Percentiles rank a stretch among this genome's conserved stretches.
Conservation (phyloP, 2,797 vertebrate species). For the Heliangelus exortis region DNA sequence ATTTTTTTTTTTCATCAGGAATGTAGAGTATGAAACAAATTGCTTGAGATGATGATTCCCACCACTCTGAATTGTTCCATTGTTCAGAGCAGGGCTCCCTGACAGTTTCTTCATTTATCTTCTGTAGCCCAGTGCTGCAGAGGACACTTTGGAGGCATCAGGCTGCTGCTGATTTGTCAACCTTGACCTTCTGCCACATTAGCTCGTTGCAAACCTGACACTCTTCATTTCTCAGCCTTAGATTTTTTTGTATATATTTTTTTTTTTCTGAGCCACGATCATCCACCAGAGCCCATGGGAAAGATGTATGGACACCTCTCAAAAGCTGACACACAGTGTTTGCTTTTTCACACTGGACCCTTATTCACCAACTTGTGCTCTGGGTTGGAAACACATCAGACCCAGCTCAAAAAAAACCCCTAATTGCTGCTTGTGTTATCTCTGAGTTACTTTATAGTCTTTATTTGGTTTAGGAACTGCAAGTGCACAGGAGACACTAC, state of each 20-base stretch:
- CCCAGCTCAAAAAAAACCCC: not conserved
- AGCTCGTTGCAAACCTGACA: slow-evolving; percentile 67
- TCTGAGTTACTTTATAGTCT: not conserved
- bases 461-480: not conserved
- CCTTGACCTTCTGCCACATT: slow-evolving; percentile 67
- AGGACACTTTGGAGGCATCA: slow-evolving; percentile 16
- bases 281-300: not conserved
- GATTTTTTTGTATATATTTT: not conserved
- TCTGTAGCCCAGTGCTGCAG: not conserved
- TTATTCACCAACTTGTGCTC: not conserved
- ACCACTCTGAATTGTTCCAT: slow-evolving; percentile 47
- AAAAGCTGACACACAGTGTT: not conserved
- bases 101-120: slow-evolving; percentile 56
- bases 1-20: slow-evolving; percentile 37
- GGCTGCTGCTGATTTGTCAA: slow-evolving; percentile 56
- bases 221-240: slow-evolving; percentile 63
- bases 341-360: not conserved
- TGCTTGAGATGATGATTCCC: slow-evolving; percentile 51
- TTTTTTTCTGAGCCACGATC: not conserved
- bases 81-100: slow-evolving; percentile 57
- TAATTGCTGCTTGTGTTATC: not conserved
- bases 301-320: not conserved
- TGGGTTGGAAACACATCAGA: not conserved
- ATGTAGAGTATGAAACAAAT: slow-evolving; percentile 54
- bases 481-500: not conserved